Base-by-base conservation (phyloP, 2,113 vertebrate species). In the Puntigrus tetrazona region DNA sequence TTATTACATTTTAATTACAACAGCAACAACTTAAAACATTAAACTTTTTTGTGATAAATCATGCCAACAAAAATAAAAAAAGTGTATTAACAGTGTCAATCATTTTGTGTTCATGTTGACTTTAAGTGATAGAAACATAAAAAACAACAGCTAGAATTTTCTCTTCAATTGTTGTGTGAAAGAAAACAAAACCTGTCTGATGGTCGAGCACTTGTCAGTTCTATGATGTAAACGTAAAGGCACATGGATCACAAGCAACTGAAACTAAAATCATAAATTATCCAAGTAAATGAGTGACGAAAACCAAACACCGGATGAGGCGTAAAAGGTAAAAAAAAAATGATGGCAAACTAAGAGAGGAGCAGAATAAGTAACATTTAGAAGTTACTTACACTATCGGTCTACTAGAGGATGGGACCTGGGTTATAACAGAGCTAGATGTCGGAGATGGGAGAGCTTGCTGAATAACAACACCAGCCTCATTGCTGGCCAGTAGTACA, bases 371-470 rank as follows among this genome's bases (percentile, higher is more conserved):
- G 84, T 82, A 89, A 93, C 86, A 67, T 92, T 90, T 78, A 91
- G 8, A 78, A 89, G 87, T 92, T 93, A 98, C 98, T 98, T 96
- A 99, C 98, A 98, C 97, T 92, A 99, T 96, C 90, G 97, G 96
- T 90, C 98, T 96, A 94, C 97, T 99, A 92, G 97, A 96, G 84
- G 98, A 96, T 70, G 98, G 97, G 92, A 97, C 96, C 92, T 98
- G 98, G 89, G 98, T 98, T 94, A 99, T 99, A 94, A 99, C 98
- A 95, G 98, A 97, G 95, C 97, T 99, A 92, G 98, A 98, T 29
- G 98, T 98, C 94, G 98, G 98, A 90, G 98, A 99, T 88, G 97
- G 97, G 94, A 97, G 95, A 90, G 97, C 96, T 94, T 96, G 98
- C 94, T 98, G 98, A 95, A 98, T 98, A 94, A 99, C 97, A 94